These are phyloP conservation scores for Artibeus jamaicensis DNA, from an alignment of 2,797 vertebrate genomes.

Conservation along the genomic window DNA sequence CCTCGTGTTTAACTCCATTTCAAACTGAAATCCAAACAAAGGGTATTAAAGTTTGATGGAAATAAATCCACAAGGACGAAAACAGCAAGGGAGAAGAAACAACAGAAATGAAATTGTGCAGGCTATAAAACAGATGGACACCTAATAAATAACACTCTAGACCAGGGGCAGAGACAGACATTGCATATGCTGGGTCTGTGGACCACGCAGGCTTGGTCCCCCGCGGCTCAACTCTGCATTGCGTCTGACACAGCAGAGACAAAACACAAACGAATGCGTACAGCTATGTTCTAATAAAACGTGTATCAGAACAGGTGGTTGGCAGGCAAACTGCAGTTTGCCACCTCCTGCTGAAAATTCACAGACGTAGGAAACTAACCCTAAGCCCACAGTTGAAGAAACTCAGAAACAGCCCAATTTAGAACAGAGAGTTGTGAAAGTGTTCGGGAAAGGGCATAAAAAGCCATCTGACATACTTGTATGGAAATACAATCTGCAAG, in stretches of 20 bases:
- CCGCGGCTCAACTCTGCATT: too few species aligned
- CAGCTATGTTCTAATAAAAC: neutral
- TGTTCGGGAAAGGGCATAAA: neutral
- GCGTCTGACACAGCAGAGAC: neutral
- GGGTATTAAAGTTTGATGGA: neutral
- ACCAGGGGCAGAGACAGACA: neutral
- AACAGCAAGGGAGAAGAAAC: neutral
- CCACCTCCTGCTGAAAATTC: neutral
- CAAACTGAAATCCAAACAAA: neutral
- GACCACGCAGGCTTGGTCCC: too few species aligned
- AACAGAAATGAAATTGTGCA: neutral
- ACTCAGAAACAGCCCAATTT: neutral
- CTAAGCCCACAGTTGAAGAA: neutral
- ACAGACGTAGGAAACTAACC: neutral
- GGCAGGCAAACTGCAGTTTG: neutral
- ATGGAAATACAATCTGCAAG: constrained; percentile 65
- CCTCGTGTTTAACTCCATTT: neutral
- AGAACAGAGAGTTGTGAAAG: neutral
- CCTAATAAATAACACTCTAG: neutral
- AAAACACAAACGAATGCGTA: neutral
- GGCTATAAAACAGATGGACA: neutral
- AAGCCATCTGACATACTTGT: constrained; percentile 56
- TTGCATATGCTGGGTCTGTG: neutral
- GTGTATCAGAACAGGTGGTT: neutral
- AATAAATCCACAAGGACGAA: neutral